Evolutionary conservation across 23 tunicate species (phyloP).

Genomic region (Halocynthia aurantium): DNA sequence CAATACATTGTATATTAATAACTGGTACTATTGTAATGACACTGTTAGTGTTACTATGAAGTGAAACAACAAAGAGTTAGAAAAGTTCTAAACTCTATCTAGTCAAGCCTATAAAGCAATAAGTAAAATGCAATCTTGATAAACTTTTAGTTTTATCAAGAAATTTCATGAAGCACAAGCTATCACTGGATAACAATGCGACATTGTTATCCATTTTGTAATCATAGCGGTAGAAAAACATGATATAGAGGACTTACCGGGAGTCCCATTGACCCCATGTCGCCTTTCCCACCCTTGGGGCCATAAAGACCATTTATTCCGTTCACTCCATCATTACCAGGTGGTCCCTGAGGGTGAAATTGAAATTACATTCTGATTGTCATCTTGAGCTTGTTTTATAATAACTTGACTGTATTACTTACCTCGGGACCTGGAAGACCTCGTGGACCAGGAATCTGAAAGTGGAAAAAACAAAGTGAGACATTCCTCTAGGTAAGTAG

Average conservation of each 20-base stretch:
- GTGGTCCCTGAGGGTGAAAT: conserved; percentile 33
- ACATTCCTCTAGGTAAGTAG: conserved; percentile 19
- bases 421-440: conserved; percentile 66
- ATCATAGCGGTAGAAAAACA: background rate
- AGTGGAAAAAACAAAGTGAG: background rate
- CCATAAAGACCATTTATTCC: conserved; percentile 52
- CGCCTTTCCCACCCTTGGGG: conserved; percentile 59
- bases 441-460: conserved; percentile 52
- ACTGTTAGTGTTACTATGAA: too few relatives aligned
- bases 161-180: too few relatives aligned
- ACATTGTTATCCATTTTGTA: background rate
- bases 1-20: too few relatives aligned
- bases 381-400: conserved; percentile 28
- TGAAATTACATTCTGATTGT: background rate
- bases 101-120: too few relatives aligned
- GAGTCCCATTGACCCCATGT: conserved; percentile 53
- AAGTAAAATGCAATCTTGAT: too few relatives aligned
- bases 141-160: too few relatives aligned
- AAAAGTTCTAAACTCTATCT: too few relatives aligned
- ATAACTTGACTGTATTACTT: conserved; percentile 37
- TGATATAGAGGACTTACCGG: conserved; percentile 40
- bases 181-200: too few relatives aligned
- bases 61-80: too few relatives aligned
- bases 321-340: conserved; percentile 35
- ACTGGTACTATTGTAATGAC: too few relatives aligned